Evolutionary conservation across 1,140 invertebrate species (phyloP), one percentile per base, ranked within the genome.

Genomic region (Pogonus chalceus): DNA sequence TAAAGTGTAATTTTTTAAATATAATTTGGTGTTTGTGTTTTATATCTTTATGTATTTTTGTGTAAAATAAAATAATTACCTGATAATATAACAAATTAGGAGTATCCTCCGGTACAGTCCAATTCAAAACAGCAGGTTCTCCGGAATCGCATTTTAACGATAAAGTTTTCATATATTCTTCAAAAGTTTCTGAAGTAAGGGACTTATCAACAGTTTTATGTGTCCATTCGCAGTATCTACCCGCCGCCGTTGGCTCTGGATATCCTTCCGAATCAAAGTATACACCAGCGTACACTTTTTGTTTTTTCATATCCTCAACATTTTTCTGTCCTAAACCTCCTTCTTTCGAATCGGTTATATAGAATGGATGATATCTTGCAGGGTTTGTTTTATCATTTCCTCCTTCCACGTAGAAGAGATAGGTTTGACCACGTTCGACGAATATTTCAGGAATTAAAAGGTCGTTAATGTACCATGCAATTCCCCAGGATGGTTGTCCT

Each of bases 391-490:
- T 69, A 62, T 86, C 79, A 50, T 81, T 79, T 59, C 90, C 90
- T 57, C 88, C 88, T 72, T 92, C 88, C 1, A 92, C 82, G 14
- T 80, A 72, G 65, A 95, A 96, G 35, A 84, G 88, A 71, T 96
- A 96, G 0, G 85, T 93, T 69, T 85, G 77, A 23, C 91, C 92
- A 54, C 92, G 73, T 67, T 92, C 88, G 35, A 97, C 87, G 50
- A 86, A 90, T 4, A 96, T 74, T 68, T 96, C 91, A 0, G 93
- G 92, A 58, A 92, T 91, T 4, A 96, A 75, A 57, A 82, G 72
- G 61, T 92, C 91, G 69, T 97, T 96, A 60, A 96, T 85, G 72
- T 93, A 96, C 90, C 90, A 96, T 9, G 88, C 88, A 57, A 94
- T 89, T 26, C 90, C 90, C 83, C 90, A 91, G 1, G 88, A 89